A percentile compares a stretch with the other conserved stretches of the same genome.
Conservation (phyloP, 2,797 vertebrate species). For the Bradypodion ventrale region DNA sequence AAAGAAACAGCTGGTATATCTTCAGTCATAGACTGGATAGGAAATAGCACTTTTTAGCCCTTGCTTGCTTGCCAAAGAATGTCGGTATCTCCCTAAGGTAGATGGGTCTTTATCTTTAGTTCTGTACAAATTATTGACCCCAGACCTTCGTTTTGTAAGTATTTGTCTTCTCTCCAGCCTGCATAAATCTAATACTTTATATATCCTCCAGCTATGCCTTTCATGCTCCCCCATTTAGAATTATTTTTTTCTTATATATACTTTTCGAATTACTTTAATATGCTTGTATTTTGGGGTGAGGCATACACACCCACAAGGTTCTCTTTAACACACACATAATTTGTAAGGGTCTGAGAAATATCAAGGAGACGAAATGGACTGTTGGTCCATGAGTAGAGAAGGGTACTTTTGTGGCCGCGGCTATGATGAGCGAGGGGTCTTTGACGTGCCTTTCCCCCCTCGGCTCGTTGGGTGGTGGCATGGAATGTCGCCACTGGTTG, state of each 20-base stretch:
- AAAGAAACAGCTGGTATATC: neutral
- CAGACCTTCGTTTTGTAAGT: slow-evolving; percentile 58
- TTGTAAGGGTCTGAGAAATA: slow-evolving; percentile 66
- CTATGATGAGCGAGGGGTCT: no score
- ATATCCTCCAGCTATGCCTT: slow-evolving; percentile 75
- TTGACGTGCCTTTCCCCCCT: no score
- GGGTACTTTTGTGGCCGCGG: no score
- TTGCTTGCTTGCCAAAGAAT: neutral
- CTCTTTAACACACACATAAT: neutral
- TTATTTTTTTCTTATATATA: slow-evolving; percentile 60
- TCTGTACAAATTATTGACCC: slow-evolving; percentile 32
- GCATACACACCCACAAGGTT: no score
- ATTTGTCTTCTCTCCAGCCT: slow-evolving; percentile 60
- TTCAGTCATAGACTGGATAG: neutral
- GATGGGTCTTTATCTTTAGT: neutral
- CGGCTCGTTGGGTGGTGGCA: no score
- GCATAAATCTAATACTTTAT: slow-evolving; percentile 64
- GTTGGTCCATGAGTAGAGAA: neutral
- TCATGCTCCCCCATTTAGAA: slow-evolving; percentile 73
- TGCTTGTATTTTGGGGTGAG: neutral
- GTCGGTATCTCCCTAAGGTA: neutral
- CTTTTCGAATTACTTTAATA: slow-evolving; percentile 61
- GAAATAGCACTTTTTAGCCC: slow-evolving; percentile 13
- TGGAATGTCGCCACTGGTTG: no score
- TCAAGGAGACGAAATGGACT: slow-evolving; percentile 49